phyloP scores from a whole-genome alignment of 2,113 vertebrate genomes.

The Dicentrarchus labrax region DNA sequence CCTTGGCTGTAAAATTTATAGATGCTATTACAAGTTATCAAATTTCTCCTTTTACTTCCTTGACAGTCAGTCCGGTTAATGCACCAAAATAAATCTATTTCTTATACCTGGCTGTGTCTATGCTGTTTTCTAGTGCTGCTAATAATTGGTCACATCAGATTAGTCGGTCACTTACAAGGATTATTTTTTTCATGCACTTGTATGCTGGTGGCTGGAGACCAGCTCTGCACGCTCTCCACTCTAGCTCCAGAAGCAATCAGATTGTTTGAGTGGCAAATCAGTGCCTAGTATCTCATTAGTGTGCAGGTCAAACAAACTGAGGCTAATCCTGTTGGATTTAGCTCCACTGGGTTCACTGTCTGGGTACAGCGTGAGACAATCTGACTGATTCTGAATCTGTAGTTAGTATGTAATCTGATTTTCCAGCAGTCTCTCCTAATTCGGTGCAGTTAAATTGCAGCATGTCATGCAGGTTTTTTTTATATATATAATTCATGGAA shows the following conservation, averaged over 20 bases:
- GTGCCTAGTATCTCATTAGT: conserved; percentile 14
- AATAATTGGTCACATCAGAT: background rate
- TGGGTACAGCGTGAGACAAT: background rate
- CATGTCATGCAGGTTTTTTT: background rate
- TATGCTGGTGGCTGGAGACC: background rate
- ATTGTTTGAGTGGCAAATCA: conserved; percentile 38
- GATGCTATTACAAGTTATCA: background rate
- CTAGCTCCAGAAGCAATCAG: background rate
- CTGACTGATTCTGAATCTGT: conserved; percentile 2
- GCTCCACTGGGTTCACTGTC: background rate
- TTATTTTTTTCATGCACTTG: background rate
- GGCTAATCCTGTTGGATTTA: conserved; percentile 21
- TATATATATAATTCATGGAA: too few relatives aligned
- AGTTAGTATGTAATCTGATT: conserved; percentile 1
- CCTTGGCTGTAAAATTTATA: conserved; percentile 36
- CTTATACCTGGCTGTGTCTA: background rate
- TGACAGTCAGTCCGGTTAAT: background rate
- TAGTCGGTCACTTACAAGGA: background rate
- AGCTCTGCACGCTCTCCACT: background rate
- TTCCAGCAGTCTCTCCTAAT: background rate
- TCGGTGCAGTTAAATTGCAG: background rate
- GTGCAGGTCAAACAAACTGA: conserved; percentile 27
- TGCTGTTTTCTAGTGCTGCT: background rate
- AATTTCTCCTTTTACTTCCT: conserved; percentile 10
- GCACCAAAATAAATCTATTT: background rate